Conservation (phyloP, 2,797 vertebrate species). For the Cryptoprocta ferox region DNA sequence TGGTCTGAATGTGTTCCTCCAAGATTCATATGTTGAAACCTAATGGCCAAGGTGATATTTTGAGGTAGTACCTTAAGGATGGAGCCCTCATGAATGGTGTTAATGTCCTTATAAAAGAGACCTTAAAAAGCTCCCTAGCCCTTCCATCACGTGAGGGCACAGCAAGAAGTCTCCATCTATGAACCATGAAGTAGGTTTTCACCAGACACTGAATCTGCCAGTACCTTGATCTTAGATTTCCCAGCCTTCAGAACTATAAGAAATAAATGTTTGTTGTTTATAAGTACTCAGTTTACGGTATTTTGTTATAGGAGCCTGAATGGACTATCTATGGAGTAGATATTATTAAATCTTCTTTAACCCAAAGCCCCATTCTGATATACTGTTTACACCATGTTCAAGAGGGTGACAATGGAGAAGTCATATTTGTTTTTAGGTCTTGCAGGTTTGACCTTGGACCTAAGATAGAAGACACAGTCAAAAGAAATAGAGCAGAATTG, state of each 20-base stretch:
- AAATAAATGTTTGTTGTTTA: not conserved
- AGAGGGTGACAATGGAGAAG: not conserved
- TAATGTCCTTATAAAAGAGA: not conserved
- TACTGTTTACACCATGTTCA: not conserved
- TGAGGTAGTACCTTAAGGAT: not conserved
- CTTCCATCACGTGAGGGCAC: not conserved
- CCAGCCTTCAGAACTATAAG: not conserved
- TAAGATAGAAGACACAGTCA: not conserved
- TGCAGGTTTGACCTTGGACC: not conserved
- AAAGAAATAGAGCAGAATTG: not conserved
- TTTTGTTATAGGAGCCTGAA: not conserved
- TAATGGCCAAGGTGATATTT: not conserved
- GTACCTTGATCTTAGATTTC: not conserved
- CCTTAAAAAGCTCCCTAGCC: not conserved
- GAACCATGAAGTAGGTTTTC: not conserved
- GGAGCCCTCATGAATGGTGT: not conserved
- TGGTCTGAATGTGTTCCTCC: not conserved
- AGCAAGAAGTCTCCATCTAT: not conserved
- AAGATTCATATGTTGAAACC: not conserved
- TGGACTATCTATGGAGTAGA: not conserved
- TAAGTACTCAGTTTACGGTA: not conserved
- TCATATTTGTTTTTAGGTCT: not conserved
- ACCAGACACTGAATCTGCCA: not conserved
- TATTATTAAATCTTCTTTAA: slow-evolving; percentile 30
- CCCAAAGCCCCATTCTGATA: not conserved